A percentile compares a stretch with the other conserved stretches of the same genome.
phyloP scores from a whole-genome alignment of 2,113 vertebrate genomes.

The Bos javanicus region DNA sequence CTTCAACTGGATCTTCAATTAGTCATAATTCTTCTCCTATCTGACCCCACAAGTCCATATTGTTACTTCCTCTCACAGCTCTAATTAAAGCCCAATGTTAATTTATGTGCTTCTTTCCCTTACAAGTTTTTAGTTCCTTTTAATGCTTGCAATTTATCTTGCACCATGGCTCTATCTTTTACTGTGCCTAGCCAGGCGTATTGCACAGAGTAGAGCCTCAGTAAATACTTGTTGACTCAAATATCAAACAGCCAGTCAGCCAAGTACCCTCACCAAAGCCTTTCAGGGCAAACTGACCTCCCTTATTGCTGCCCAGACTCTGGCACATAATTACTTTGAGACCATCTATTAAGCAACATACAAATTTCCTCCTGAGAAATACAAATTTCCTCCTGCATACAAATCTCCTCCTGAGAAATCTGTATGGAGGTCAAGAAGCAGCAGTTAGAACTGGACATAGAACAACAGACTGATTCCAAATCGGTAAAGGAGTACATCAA shows the following conservation, averaged over 20 bases:
- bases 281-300: not conserved
- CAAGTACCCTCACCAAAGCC: constrained; percentile 30
- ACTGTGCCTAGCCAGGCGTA: not conserved
- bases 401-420: not conserved
- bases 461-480: not conserved
- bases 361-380: not conserved
- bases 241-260: constrained; percentile 15
- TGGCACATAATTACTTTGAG: constrained; percentile 39
- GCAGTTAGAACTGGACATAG: not conserved
- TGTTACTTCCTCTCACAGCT: not conserved
- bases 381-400: not conserved
- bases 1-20: not conserved
- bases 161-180: not conserved
- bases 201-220: not conserved
- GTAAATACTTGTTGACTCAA: constrained; percentile 35
- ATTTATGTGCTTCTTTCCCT: not conserved
- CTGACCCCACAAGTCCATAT: not conserved
- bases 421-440: not conserved
- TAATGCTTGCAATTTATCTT: not conserved
- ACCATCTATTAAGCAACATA: constrained; percentile 45
- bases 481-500: not conserved
- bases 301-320: constrained; percentile 37
- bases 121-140: not conserved
- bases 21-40: not conserved
- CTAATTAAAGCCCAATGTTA: not conserved